Evolutionary conservation across 2,113 vertebrate genomes (phyloP).

Genomic region (human (Homo sapiens)): DNA sequence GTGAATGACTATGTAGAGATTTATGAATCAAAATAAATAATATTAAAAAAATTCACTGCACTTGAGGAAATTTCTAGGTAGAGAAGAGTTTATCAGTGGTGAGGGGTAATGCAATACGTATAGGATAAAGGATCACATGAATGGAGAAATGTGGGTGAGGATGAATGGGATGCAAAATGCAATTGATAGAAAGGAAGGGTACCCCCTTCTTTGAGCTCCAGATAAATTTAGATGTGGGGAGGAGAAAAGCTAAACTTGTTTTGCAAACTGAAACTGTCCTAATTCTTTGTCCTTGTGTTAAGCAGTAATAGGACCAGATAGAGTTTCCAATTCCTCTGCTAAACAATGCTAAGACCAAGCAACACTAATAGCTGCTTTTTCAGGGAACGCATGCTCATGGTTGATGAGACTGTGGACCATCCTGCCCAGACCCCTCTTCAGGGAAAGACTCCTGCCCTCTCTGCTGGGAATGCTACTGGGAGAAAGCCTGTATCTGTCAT

Average conservation of each 20-base stretch:
- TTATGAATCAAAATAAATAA: not conserved
- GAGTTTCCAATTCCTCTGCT: not conserved
- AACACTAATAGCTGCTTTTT: not conserved
- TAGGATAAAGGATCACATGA: not conserved
- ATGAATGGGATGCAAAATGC: not conserved
- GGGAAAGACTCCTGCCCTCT: not conserved
- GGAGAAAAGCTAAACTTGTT: not conserved
- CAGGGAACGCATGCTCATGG: not conserved
- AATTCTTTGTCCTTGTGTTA: not conserved
- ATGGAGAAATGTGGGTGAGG: not conserved
- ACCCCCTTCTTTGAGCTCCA: not conserved
- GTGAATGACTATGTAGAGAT: not conserved
- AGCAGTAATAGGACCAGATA: not conserved
- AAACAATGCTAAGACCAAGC: not conserved
- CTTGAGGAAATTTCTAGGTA: constrained; percentile 10
- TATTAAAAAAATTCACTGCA: not conserved
- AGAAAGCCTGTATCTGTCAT: not conserved
- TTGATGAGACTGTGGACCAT: not conserved
- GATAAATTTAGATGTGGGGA: not conserved
- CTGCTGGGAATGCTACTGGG: not conserved
- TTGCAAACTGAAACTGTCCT: not conserved
- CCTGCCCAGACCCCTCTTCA: not conserved
- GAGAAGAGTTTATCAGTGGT: not conserved
- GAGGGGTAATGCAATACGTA: not conserved
- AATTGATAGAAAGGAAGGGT: not conserved